phyloP scores from a whole-genome alignment of 2,797 vertebrate genomes.

The Vultur gryphus region DNA sequence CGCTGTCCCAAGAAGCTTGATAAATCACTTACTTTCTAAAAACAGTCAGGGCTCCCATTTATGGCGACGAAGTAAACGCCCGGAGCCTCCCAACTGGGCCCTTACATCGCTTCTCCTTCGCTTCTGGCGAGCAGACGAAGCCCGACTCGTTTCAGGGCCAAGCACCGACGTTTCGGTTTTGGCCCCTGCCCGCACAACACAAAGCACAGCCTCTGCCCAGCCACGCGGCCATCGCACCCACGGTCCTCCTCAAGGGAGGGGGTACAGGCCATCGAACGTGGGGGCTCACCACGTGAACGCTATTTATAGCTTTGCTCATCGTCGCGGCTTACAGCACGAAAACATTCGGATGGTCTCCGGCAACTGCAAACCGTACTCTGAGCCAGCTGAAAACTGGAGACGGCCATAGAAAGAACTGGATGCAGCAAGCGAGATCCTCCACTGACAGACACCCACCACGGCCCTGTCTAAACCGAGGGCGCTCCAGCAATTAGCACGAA shows the following conservation, averaged over 20 bases:
- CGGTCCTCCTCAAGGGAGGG: not conserved
- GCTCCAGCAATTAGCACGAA: not conserved
- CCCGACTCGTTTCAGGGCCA: not conserved
- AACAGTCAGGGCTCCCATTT: not conserved
- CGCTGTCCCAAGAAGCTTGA: not conserved
- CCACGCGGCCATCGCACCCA: rapidly evolving
- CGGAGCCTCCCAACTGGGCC: not conserved
- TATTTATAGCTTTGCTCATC: not conserved
- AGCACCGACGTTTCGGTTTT: not conserved
- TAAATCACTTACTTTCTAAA: not conserved
- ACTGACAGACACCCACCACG: not conserved
- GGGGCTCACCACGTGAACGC: not conserved
- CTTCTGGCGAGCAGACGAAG: not conserved
- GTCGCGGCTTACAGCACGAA: not conserved
- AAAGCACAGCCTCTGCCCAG: not conserved
- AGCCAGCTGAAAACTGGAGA: not conserved
- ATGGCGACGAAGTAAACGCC: not conserved
- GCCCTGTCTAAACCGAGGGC: not conserved
- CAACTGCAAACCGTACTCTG: not conserved
- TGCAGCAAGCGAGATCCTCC: not conserved
- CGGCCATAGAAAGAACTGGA: not conserved
- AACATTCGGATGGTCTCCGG: not conserved
- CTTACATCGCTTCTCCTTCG: not conserved
- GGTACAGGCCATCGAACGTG: no score
- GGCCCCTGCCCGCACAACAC: no score